Evolutionary conservation across 2,113 vertebrate genomes (phyloP).

Genomic region (Callaeas wilsoni): DNA sequence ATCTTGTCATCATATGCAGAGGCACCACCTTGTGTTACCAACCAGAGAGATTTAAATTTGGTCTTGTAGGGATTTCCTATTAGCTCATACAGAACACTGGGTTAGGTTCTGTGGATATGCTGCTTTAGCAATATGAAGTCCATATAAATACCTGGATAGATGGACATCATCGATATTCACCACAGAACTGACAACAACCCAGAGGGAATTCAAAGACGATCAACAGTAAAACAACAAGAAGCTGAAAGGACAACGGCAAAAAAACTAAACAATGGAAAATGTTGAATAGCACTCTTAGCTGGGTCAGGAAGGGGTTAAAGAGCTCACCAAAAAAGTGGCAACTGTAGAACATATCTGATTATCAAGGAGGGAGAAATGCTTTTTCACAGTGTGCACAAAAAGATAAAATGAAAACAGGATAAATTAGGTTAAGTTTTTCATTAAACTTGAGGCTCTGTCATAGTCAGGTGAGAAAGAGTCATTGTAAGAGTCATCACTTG

Average conservation of each 20-base stretch:
- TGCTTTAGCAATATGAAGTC: not conserved
- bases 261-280: not conserved
- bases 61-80: not conserved
- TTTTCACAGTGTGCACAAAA: not conserved
- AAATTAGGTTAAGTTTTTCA: not conserved
- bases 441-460: not conserved
- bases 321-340: not conserved
- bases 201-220: not conserved
- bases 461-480: not conserved
- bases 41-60: not conserved
- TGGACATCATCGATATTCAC: not conserved
- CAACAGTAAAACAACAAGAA: not conserved
- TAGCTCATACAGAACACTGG: not conserved
- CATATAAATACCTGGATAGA: not conserved
- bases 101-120: not conserved
- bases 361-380: not conserved
- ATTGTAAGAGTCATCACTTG: not conserved
- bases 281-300: not conserved
- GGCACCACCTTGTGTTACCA: conserved; percentile 22
- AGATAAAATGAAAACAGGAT: not conserved
- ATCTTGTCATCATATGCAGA: conserved; percentile 30
- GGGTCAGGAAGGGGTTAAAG: not conserved
- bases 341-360: not conserved
- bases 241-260: not conserved
- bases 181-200: not conserved